Evolutionary conservation across 2,797 vertebrate species (phyloP), one percentile per base, ranked within the genome.

Genomic region (Pseudopleuronectes americanus): DNA sequence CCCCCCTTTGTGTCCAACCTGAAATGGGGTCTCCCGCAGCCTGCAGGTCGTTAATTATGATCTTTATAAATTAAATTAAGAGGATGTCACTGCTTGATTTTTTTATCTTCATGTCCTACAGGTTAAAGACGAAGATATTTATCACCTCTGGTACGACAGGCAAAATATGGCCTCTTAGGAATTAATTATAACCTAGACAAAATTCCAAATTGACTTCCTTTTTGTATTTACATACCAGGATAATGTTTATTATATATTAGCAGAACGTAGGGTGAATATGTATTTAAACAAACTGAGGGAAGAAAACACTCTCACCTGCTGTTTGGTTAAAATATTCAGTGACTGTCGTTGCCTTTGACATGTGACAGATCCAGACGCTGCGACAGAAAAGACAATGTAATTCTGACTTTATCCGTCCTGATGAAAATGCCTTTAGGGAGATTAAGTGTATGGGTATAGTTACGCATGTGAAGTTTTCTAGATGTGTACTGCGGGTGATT

Each of bases 31-130:
- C 89, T 92, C 85, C 76, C 55, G 83, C 86, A 90, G 92, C 84
- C 89, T 90, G 84, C 85, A 87, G 91, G 92, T 94, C 89, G 81
- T 94, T 95, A 93, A 95, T 95, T 94, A 94, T 92, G 87, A 90
- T 92, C 92, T 93, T 93, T 93, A 93, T 92, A 92, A 93, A 95
- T 94, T 93, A 92, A 93, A 94, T 92, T 92, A 93, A 91, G 80
- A 90, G 86, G 80, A 92, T 92, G 92, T 93, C 92, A 92, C 79
- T 73, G 80, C 88, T 87, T 84, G 81, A 8, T 59, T 84, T 89
- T 88, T 81, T 84, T 76, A 87, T 89, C 84, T 87, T 66, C 79
- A 80, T 76, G 76, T 84, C 84, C 77, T 86, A 85, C 87, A 91
- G 88, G 92, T 93, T 90, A 90, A 86, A 86, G 84, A 87, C 82